Evolutionary conservation across 2,888 invertebrate species (phyloP), one percentile per base, ranked within the genome.

Genomic region (Hirudinaria manillensis): DNA sequence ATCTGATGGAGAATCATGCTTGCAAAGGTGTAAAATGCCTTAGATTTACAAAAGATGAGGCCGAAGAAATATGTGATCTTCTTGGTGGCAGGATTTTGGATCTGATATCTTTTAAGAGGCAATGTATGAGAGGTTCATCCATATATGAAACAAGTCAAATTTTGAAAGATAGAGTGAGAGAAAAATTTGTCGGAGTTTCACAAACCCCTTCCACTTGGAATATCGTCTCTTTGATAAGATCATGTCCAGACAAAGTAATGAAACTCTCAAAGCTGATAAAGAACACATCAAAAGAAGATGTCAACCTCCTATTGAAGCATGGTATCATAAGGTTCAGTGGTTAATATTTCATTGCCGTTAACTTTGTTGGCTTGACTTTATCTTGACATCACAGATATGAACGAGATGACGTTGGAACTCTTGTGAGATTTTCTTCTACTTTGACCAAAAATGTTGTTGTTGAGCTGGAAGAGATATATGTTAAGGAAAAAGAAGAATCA

Each of bases 51-150:
- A n/a, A n/a, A 3, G 75, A 76, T 16, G 56, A 65, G 16, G 78
- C 77, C 4, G 71, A 77, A n/a, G 56, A 77, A 61, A 74, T 78
- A 3, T 36, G 72, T 27, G 56, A 70, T 34, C 67, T 78, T 10
- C 77, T 79, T 1, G 79, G 79, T 3, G 79, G 79, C 13, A 71
- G 78, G 19, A 75, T 79, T 24, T 75, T 77, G 27, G 66, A 76
- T 56, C 65, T 79, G 27, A 70, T 78, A 27, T 67, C 32, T 24
- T 72, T 74, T 38, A 79, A 79, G 65, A 21, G 76, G 6, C 76
- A 77, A 13, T 77, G 73, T 70, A 32, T n/a, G n/a, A n/a, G n/a
- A n/a, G n/a, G n/a, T n/a, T n/a, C n/a, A n/a, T n/a, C n/a, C n/a
- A n/a, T n/a, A n/a, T n/a, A n/a, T 3, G 74, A 38, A 24, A 76